A percentile compares a stretch with the other conserved stretches of the same genome.
Evolutionary conservation across 1,140 invertebrate genomes (phyloP).

Genomic region (Bombus ignitus): DNA sequence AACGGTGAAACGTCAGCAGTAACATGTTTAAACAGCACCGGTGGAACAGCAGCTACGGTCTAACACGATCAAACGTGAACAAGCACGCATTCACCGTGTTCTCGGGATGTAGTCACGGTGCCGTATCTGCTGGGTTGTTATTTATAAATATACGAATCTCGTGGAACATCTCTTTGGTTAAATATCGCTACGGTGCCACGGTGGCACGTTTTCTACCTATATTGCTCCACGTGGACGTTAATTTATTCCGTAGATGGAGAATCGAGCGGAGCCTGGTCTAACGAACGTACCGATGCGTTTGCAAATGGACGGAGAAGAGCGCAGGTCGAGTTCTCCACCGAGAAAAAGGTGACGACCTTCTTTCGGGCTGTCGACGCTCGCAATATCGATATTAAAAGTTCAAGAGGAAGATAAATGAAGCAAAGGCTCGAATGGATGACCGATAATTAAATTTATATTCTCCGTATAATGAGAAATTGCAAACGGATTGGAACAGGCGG

Average conservation of each 20-base stretch:
- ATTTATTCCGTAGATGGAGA: background rate
- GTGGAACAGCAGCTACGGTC: background rate
- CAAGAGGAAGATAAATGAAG: conserved; percentile 37
- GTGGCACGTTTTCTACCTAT: background rate
- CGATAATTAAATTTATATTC: conserved; percentile 46
- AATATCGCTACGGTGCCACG: background rate
- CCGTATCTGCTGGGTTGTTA: background rate
- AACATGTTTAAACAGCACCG: conserved; percentile 13
- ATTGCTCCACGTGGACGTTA: background rate
- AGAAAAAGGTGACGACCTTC: background rate
- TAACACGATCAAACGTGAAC: background rate
- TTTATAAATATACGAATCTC: conserved; percentile 13
- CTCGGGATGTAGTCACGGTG: background rate
- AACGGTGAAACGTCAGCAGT: conserved; percentile 10
- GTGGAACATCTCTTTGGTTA: background rate
- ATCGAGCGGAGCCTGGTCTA: background rate
- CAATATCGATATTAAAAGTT: conserved; percentile 30
- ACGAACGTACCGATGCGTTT: conserved; percentile 5
- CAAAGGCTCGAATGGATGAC: background rate
- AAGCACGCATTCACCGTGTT: background rate
- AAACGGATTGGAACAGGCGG: background rate
- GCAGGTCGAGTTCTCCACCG: background rate
- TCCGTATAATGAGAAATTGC: conserved; percentile 31
- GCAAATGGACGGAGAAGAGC: background rate
- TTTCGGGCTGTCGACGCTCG: background rate